Evolutionary conservation across 1,140 invertebrate genomes (phyloP).

Genomic region (Drosophila elegans): DNA sequence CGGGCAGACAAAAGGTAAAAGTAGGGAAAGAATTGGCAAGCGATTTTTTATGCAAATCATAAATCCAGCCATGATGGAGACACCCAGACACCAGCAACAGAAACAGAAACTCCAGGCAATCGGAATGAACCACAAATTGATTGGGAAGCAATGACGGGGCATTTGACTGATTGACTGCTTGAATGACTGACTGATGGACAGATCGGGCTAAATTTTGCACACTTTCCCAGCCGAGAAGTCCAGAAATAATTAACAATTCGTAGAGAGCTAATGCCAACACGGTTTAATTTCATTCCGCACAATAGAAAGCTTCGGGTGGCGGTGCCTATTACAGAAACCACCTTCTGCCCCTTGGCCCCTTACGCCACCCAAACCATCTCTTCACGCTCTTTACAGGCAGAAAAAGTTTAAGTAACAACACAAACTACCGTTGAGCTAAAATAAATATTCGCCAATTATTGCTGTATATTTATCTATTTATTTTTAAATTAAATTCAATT

Average conservation of each 20-base stretch:
- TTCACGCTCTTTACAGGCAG: constrained; percentile 4
- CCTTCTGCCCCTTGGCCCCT: constrained; percentile 13
- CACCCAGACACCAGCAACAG: constrained; percentile 37
- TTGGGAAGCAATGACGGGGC: constrained; percentile 69
- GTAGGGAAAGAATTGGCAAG: constrained; percentile 74
- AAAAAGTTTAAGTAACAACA: background rate
- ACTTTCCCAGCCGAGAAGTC: constrained; percentile 59
- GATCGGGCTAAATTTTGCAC: constrained; percentile 62
- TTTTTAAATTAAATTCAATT: too few species aligned
- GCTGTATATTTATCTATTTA: background rate
- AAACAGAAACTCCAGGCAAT: constrained; percentile 44
- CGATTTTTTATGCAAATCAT: constrained; percentile 82
- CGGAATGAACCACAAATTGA: constrained; percentile 68
- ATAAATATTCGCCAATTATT: too few species aligned
- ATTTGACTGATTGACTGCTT: constrained; percentile 67
- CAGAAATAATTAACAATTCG: constrained; percentile 69
- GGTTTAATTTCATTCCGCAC: constrained; percentile 73
- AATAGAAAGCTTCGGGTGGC: constrained; percentile 74
- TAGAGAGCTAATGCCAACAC: constrained; percentile 74
- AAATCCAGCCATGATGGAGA: constrained; percentile 63
- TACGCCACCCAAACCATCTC: constrained; percentile 10
- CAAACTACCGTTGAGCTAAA: background rate
- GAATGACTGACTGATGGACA: constrained; percentile 42
- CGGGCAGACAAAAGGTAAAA: constrained; percentile 76
- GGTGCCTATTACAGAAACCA: constrained; percentile 36